Percentiles rank a stretch among this genome's conserved stretches.
phyloP scores from a whole-genome alignment of 1,140 invertebrate species.

The Sitophilus oryzae region DNA sequence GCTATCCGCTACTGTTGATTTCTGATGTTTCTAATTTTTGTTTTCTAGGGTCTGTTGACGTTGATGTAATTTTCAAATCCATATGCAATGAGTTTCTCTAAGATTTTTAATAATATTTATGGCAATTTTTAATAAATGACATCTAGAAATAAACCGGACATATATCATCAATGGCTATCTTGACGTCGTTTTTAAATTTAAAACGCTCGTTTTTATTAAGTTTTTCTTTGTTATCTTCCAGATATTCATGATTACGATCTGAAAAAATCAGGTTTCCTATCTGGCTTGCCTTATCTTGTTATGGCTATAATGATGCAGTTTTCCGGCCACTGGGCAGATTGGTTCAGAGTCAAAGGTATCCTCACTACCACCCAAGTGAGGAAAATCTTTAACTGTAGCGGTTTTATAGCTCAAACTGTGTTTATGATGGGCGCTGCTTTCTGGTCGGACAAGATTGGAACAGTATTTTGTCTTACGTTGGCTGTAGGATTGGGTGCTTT shows the following conservation, averaged over 20 bases:
- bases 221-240: no score
- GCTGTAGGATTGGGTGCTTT: conserved; percentile 85
- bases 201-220: no score
- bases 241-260: conserved; percentile 67
- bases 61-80: no score
- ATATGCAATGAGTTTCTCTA: no score
- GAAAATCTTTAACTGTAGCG: conserved; percentile 70
- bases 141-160: no score
- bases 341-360: conserved; percentile 56
- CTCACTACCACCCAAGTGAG: conserved; percentile 69
- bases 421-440: conserved; percentile 79
- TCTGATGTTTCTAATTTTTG: no score
- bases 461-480: conserved; percentile 71
- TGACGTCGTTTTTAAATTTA: no score
- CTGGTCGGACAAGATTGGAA: conserved; percentile 56
- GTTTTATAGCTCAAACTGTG: conserved; percentile 74
- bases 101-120: no score
- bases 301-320: conserved; percentile 79
- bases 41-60: no score
- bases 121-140: no score
- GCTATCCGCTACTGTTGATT: no score
- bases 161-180: no score
- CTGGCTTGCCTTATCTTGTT: conserved; percentile 78
- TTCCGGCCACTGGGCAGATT: conserved; percentile 78
- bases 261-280: conserved; percentile 71